phyloP scores from a whole-genome alignment of 2,113 vertebrate genomes.

The Ammodytes marinus region DNA sequence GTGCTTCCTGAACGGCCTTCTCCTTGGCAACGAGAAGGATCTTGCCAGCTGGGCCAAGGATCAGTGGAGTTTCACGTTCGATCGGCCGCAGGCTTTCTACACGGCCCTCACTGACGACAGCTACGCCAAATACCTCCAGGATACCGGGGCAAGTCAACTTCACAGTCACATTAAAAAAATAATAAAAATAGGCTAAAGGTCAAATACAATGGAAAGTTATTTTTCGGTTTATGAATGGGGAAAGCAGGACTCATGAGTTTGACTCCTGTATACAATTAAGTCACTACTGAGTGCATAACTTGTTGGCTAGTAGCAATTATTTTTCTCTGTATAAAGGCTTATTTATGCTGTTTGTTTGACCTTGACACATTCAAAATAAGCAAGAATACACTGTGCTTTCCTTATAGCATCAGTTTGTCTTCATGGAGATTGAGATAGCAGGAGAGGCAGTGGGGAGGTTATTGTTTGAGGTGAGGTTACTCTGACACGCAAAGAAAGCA shows the following conservation, averaged over 20 bases:
- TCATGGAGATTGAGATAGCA: conserved; percentile 87
- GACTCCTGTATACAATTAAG: background rate
- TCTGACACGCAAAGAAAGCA: background rate
- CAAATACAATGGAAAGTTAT: background rate
- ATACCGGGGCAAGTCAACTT: conserved; percentile 85
- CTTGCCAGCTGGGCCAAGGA: conserved; percentile 85
- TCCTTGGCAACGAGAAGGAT: conserved; percentile 87
- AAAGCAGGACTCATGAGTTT: conserved; percentile 1
- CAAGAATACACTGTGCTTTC: conserved; percentile 10
- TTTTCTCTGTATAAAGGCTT: background rate
- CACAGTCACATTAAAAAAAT: background rate
- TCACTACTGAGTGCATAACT: background rate
- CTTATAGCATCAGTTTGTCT: conserved; percentile 87
- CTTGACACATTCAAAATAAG: background rate
- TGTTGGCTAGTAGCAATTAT: too few species aligned
- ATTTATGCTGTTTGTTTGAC: background rate
- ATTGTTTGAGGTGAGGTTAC: conserved; percentile 88
- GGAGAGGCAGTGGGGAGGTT: conserved; percentile 84
- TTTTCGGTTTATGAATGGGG: background rate
- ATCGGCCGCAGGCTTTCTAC: conserved; percentile 80
- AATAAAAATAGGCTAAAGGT: background rate
- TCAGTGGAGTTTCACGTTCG: conserved; percentile 83
- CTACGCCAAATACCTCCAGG: conserved; percentile 84
- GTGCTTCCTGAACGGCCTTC: conserved; percentile 87
- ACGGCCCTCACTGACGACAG: conserved; percentile 83